Evolutionary conservation across 2,888 invertebrate genomes (phyloP).

Genomic region (Masnerella sp.): DNA sequence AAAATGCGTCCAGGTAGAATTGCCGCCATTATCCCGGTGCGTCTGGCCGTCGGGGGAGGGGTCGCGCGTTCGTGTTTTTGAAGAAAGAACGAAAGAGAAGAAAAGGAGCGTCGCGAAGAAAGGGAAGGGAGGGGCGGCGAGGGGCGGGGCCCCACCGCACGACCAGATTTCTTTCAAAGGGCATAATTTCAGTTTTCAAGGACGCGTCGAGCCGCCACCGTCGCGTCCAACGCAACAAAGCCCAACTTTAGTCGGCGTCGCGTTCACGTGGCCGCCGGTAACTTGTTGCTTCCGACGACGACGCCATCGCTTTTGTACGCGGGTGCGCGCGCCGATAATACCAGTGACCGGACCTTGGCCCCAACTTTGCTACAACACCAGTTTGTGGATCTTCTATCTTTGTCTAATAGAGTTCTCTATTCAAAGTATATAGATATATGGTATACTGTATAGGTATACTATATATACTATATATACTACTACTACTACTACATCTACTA

Average conservation of each 20-base stretch:
- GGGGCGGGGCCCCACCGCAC: slow-evolving; percentile 57
- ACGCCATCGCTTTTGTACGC: slow-evolving; percentile 47
- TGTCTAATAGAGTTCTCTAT: no score
- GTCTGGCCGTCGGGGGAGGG: slow-evolving; percentile 36
- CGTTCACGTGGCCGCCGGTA: slow-evolving; percentile 17
- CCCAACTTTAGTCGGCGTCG: slow-evolving; percentile 20
- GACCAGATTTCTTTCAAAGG: slow-evolving; percentile 77
- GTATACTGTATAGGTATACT: no score
- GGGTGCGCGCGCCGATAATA: slow-evolving; percentile 20
- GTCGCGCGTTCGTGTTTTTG: slow-evolving; percentile 47
- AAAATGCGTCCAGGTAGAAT: slow-evolving; percentile 77
- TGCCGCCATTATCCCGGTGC: slow-evolving; percentile 74
- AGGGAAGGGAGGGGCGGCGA: slow-evolving; percentile 42
- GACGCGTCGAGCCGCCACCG: slow-evolving; percentile 72
- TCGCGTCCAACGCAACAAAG: slow-evolving; percentile 53
- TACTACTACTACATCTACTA: no score
- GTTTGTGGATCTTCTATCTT: not conserved
- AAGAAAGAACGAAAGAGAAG: no score
- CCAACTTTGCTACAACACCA: not conserved
- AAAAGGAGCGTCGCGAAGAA: no score
- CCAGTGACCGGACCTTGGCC: no score
- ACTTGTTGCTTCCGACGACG: slow-evolving; percentile 52
- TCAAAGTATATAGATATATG: no score
- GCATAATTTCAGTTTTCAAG: slow-evolving; percentile 78
- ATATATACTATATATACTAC: no score